Conservation (phyloP, 2,797 vertebrate genomes). For the Arvicola amphibius region DNA sequence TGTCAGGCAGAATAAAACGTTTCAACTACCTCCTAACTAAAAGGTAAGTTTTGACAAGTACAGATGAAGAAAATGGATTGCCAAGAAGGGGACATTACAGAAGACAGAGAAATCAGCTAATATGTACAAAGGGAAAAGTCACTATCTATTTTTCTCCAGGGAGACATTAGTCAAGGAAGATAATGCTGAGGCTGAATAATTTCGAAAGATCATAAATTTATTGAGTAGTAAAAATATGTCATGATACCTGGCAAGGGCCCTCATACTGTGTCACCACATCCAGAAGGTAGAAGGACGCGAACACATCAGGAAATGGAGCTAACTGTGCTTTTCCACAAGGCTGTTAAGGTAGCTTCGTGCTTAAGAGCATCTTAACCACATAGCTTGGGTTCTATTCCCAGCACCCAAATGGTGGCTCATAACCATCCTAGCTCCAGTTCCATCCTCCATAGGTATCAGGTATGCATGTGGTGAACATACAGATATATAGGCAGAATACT, state of each 20-base stretch:
- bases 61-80: slow-evolving; percentile 44
- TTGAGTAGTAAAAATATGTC: not conserved
- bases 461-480: not conserved
- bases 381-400: not conserved
- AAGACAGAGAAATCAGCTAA: slow-evolving; percentile 47
- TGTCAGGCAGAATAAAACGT: slow-evolving; percentile 27
- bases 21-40: slow-evolving; percentile 11
- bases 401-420: not conserved
- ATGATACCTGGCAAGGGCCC: not conserved
- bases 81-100: not conserved
- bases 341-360: not conserved
- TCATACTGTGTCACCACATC: not conserved
- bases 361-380: not conserved
- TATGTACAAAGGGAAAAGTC: not conserved
- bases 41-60: slow-evolving; percentile 22
- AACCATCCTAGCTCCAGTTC: not conserved
- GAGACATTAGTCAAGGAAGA: slow-evolving; percentile 28
- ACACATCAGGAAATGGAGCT: not conserved
- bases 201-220: not conserved
- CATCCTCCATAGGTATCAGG: not conserved
- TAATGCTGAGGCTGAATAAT: not conserved
- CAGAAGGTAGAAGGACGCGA: not conserved
- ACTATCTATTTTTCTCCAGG: not conserved
- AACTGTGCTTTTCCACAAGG: not conserved
- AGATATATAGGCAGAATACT: not conserved